Evolutionary conservation across 23 tunicate genomes (phyloP).

Genomic region (Halocynthia roretzi): DNA sequence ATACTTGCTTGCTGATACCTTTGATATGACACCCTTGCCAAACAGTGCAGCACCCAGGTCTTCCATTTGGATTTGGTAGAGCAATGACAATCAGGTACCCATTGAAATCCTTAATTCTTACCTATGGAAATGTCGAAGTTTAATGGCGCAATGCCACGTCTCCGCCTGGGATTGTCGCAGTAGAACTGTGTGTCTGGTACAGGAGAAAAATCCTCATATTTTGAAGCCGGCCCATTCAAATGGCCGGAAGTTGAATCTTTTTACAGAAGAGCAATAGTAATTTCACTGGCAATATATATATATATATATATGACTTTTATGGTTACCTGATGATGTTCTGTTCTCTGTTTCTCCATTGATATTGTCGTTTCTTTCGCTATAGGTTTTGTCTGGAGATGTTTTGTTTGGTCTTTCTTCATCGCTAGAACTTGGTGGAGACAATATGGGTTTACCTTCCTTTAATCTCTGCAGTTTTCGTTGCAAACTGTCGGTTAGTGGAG

Average conservation of each 20-base stretch:
- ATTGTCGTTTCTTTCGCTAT: background rate
- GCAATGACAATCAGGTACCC: too few species aligned
- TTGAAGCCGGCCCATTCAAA: background rate
- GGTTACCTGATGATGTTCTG: background rate
- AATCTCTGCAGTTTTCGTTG: slow-evolving; percentile 55
- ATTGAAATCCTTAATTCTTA: background rate
- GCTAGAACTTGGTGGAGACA: slow-evolving; percentile 72
- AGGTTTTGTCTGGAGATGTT: too few species aligned
- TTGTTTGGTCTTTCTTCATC: slow-evolving; percentile 6
- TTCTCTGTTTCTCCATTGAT: background rate
- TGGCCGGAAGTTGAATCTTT: background rate
- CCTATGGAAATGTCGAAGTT: slow-evolving; percentile 4
- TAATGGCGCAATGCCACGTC: slow-evolving; percentile 8
- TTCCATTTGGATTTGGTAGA: too few species aligned
- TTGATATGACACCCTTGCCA: too few species aligned
- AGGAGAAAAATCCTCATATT: slow-evolving; percentile 5
- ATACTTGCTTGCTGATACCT: too few species aligned
- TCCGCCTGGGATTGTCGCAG: background rate
- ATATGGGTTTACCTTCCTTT: slow-evolving; percentile 75
- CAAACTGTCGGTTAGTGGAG: slow-evolving; percentile 56
- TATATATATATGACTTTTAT: background rate
- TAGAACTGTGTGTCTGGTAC: slow-evolving; percentile 11
- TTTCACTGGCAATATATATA: background rate
- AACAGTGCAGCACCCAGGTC: too few species aligned
- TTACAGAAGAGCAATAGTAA: background rate